These are phyloP conservation scores for Sitobion miscanthi DNA, from an alignment of 1,140 invertebrate genomes.

Conservation along the genomic window DNA sequence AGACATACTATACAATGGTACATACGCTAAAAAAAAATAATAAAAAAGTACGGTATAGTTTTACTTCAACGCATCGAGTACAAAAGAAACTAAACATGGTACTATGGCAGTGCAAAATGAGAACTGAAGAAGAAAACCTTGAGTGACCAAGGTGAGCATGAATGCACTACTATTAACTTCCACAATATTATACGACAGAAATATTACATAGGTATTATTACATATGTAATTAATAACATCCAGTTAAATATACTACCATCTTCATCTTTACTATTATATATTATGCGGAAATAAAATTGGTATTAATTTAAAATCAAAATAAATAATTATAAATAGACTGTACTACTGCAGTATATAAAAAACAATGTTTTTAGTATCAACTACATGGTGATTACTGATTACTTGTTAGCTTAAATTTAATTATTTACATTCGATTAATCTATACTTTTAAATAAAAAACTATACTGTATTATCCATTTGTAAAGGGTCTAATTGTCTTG, in stretches of 20 bases:
- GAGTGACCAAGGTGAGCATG: slow-evolving; percentile 40
- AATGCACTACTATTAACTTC: slow-evolving; percentile 40
- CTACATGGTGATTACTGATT: not conserved
- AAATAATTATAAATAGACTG: not conserved
- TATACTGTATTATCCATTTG: no score
- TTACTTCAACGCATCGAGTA: not conserved
- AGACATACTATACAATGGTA: not conserved
- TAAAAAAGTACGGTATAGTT: not conserved
- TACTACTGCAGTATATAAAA: not conserved
- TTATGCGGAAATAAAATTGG: not conserved
- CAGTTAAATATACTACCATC: not conserved
- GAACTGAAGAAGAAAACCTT: slow-evolving; percentile 46
- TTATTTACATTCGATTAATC: not conserved
- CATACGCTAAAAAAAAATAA: not conserved
- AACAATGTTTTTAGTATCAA: not conserved
- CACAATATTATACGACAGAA: not conserved
- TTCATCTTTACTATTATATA: not conserved
- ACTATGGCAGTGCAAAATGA: slow-evolving; percentile 16
- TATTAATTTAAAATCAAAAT: not conserved
- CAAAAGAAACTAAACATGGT: slow-evolving; percentile 19
- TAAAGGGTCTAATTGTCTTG: no score
- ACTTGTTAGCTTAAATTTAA: not conserved
- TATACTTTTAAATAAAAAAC: no score
- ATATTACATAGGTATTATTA: not conserved
- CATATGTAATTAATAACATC: not conserved